These are phyloP conservation scores for Eutrigla gurnardus DNA, from an alignment of 2,797 vertebrate species.

Conservation along the genomic window DNA sequence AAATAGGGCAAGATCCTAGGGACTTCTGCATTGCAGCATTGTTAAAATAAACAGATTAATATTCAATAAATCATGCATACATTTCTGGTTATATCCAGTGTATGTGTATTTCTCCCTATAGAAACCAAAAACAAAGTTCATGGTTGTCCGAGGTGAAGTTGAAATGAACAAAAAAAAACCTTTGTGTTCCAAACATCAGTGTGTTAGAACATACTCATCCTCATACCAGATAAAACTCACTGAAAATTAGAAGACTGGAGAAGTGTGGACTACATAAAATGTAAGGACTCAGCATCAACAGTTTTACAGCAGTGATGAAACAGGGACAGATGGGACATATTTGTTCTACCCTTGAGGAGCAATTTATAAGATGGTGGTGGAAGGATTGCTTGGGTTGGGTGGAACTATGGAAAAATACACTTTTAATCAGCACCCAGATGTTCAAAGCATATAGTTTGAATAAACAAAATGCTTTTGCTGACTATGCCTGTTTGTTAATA, in stretches of 20 bases:
- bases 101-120: neutral
- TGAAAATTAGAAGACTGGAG: slow-evolving; percentile 17
- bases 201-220: neutral
- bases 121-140: neutral
- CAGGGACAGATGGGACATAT: neutral
- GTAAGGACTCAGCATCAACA: slow-evolving; percentile 10
- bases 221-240: neutral
- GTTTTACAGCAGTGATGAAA: slow-evolving; percentile 26
- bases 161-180: neutral
- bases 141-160: neutral
- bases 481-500: too few species aligned
- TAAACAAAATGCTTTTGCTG: neutral
- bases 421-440: slow-evolving; percentile 4
- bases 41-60: slow-evolving; percentile 12
- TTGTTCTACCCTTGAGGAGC: neutral
- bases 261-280: slow-evolving; percentile 17
- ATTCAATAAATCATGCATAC: slow-evolving; percentile 8
- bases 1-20: neutral
- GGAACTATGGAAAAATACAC: neutral
- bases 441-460: neutral
- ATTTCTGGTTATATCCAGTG: neutral
- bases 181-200: neutral
- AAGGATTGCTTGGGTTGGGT: neutral
- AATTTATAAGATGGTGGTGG: neutral
- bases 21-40: neutral